phyloP scores from a whole-genome alignment of 1,140 invertebrate species.

The Cardiocondyla obscurior region DNA sequence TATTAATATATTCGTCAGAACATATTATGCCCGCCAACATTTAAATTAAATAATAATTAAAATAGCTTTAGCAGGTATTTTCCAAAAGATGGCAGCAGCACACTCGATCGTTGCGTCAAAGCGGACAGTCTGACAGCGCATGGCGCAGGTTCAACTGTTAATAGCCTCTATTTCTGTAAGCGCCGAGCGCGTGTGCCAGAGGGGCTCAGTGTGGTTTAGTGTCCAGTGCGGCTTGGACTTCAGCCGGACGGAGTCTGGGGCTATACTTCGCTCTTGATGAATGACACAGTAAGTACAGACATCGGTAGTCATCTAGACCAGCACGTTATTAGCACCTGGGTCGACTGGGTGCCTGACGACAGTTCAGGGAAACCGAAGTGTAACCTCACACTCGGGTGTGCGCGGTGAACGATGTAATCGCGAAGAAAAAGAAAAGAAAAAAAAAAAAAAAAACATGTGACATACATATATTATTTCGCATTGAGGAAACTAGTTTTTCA shows the following conservation, averaged over 20 bases:
- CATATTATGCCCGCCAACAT: no score
- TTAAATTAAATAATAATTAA: slow-evolving; percentile 53
- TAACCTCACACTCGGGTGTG: background rate
- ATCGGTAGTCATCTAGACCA: background rate
- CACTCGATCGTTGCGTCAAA: background rate
- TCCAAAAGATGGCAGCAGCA: slow-evolving; percentile 48
- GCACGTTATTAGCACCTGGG: background rate
- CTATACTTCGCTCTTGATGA: slow-evolving; percentile 54
- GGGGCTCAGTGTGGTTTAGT: slow-evolving; percentile 70
- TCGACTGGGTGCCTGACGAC: background rate
- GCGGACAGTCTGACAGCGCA: background rate
- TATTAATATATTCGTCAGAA: no score
- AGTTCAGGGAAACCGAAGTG: background rate
- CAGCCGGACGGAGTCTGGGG: slow-evolving; percentile 72
- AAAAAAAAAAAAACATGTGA: no score
- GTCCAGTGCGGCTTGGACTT: slow-evolving; percentile 75
- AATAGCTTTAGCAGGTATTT: background rate
- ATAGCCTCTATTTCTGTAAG: slow-evolving; percentile 72
- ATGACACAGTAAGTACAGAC: slow-evolving; percentile 70
- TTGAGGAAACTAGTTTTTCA: background rate
- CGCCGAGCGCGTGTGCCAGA: slow-evolving; percentile 72
- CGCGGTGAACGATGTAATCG: background rate
- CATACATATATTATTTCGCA: no score
- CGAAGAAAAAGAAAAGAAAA: no score
- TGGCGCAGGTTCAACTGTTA: slow-evolving; percentile 36